Base-by-base conservation (phyloP, 1,140 invertebrate genomes). In the Bombus haemorrhoidalis region DNA sequence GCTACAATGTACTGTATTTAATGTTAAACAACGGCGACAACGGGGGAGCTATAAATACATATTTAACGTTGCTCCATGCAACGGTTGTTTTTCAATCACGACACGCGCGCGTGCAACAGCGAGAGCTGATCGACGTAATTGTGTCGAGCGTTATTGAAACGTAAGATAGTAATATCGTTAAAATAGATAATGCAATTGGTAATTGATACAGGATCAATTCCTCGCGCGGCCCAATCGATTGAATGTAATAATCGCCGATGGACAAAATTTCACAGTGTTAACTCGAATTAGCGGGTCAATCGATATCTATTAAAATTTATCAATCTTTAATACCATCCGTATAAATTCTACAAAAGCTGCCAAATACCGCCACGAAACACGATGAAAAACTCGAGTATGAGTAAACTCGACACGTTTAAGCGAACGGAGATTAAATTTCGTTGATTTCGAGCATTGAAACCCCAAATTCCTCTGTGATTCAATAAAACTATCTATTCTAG, bases 101-200 rank as follows among this genome's bases (percentile, higher is more conserved):
- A 18, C 37, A 15, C 69, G 64, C 37, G 37, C 32, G 5, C 22
- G 25, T 15, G 28, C 39, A 8, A 8, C 6, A 15, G 25, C 68
- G 22, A 22, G 68, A 28, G 22, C n/a, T 47, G 25, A 53, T 37
- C 78, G 47, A 73, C 28, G 28, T 75, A 82, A 82, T 75, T n/a
- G 22, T 43, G 12, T n/a, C 39, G 47, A 18, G n/a, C 53, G 37
- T 53, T n/a, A 73, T 57, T 83, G n/a, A 64, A 72, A 72, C 64
- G 73, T 53, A 83, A 78, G 41, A 47, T 69, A 78, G 34, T 53
- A 62, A 76, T 75, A 22, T 66, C 64, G n/a, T 37, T 43, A 41
- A 82, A 75, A 81, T 82, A 57, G 43, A 76, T 74, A 69, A 81
- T 64, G 47, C 62, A 76, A 86, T 82, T 62, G 22, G 37, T 64